Evolutionary conservation across 1,140 invertebrate genomes (phyloP), one percentile per base, ranked within the genome.

Genomic region (Mizuhopecten yessoensis): DNA sequence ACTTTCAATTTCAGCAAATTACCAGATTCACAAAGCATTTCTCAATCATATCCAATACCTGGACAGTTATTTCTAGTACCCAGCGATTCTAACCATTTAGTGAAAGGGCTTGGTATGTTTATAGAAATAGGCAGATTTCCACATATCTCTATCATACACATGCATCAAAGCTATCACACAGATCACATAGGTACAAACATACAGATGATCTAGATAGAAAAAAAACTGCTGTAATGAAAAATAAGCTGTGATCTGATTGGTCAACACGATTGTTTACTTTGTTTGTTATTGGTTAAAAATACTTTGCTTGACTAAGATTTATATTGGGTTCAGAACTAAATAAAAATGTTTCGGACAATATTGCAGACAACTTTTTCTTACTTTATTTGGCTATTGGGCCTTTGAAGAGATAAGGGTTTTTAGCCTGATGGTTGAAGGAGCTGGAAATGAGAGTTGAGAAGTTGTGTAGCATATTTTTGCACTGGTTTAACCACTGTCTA

Each of bases 131-230:
- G 20, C n/a, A n/a, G n/a, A n/a, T n/a, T n/a, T 49, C 45, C 1
- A 49, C 45, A 49, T 20, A 75, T 75, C 57, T 75, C 23, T 75
- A n/a, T 75, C n/a, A 5, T 75, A 75, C 57, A n/a, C 20, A 75
- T 5, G 5, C 57, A 75, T 75, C 23, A 75, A 75, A n/a, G 23
- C 57, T 75, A 29, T 75, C 57, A 75, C n/a, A n/a, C 23, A n/a
- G 23, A 5, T 29, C 57, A 29, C 57, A 75, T 75, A 75, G 57
- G 57, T n/a, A 75, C 57, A 75, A 75, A 17, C 57, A 17, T 17
- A 75, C 11, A 75, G 57, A 75, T 75, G 57, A 75, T 75, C 57
- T 75, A 29, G 57, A 75, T 75, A 29, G n/a, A n/a, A n/a, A n/a
- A n/a, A n/a, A n/a, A n/a, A n/a, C n/a, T n/a, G n/a, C n/a, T n/a